Evolutionary conservation across 1,140 invertebrate genomes (phyloP).

Genomic region (Chrysomallon squamiferum): DNA sequence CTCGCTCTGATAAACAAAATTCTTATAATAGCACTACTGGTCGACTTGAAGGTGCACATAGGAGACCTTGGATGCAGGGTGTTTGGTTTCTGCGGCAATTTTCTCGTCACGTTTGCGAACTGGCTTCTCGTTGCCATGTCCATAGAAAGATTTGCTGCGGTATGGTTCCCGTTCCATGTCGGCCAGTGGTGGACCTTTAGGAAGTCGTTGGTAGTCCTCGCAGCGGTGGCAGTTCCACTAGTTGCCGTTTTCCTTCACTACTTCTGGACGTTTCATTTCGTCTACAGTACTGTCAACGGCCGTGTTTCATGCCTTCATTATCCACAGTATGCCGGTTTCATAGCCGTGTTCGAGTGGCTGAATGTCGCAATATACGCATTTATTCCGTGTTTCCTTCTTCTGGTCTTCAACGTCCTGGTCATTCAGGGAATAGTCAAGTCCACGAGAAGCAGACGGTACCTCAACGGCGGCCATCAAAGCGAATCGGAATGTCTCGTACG

Average conservation of each 20-base stretch:
- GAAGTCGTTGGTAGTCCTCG: slow-evolving; percentile 27
- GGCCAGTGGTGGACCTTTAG: slow-evolving; percentile 37
- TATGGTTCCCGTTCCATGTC: slow-evolving; percentile 48
- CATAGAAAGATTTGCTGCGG: slow-evolving; percentile 43
- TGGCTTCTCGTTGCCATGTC: slow-evolving; percentile 53
- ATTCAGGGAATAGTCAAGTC: not conserved
- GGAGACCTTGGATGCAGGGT: slow-evolving; percentile 33
- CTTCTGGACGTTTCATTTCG: slow-evolving; percentile 2
- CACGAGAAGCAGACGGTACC: not conserved
- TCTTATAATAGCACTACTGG: slow-evolving; percentile 13
- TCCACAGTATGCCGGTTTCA: not conserved
- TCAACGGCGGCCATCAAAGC: slow-evolving; percentile 7
- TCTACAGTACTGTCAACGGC: not conserved
- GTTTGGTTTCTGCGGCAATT: slow-evolving; percentile 37
- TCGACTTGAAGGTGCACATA: slow-evolving; percentile 28
- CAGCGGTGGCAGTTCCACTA: slow-evolving; percentile 12
- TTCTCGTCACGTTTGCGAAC: slow-evolving; percentile 40
- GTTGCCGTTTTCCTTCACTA: not conserved
- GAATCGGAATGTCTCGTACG: not conserved
- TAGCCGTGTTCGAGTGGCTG: not conserved
- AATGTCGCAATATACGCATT: not conserved
- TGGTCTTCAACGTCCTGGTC: slow-evolving; percentile 1
- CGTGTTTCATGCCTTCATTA: not conserved
- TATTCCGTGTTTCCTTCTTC: not conserved
- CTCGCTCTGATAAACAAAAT: slow-evolving; percentile 33